Evolutionary conservation across 2,113 vertebrate species (phyloP), one percentile per base, ranked within the genome.

Genomic region (Oreochromis tanganicae): DNA sequence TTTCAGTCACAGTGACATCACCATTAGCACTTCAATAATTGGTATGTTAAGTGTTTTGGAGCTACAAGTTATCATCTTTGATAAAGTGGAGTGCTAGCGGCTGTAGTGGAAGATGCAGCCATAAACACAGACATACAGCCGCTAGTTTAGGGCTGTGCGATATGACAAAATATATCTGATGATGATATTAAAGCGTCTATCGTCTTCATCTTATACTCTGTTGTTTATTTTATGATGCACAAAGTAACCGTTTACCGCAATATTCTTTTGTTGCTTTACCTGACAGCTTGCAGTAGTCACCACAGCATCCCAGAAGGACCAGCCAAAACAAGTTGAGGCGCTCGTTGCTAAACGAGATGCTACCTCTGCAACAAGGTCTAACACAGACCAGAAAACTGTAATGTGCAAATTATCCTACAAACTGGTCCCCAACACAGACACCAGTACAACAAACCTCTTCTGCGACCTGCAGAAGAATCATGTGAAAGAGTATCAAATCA

Each of bases 401-500:
- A 21, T 24, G 54, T 56, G 11, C 21, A 56, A 56, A 56, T 21
- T 24, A 56, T 56, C 54, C 54, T 56, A 56, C 54, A 56, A 56
- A 56, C 54, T 56, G 54, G 21, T 56, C 21, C 3, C 54, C 54
- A 56, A 21, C 54, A 56, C 21, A 56, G 24, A 21, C 54, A 13
- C 54, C 54, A 56, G n/a, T 2, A 1, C 54, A 24, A 7, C n/a
- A 56, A 56, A 56, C 54, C 54, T 55, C 54, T 55, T 55, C 54
- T 55, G 54, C 2, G 10, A 24, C 54, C 54, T 24, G 54, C 54
- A 56, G 54, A 56, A 56, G 54, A 56, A 56, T 56, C 54, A 56
- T 0, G 21, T 56, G 6, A 24, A 55, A 55, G 10, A 55, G 54
- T 21, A 24, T 55, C 21, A 0, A 56, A 12, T 36, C 59, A 63